Evolutionary conservation across 1,140 invertebrate species (phyloP).

Genomic region (Achatina immaculata): DNA sequence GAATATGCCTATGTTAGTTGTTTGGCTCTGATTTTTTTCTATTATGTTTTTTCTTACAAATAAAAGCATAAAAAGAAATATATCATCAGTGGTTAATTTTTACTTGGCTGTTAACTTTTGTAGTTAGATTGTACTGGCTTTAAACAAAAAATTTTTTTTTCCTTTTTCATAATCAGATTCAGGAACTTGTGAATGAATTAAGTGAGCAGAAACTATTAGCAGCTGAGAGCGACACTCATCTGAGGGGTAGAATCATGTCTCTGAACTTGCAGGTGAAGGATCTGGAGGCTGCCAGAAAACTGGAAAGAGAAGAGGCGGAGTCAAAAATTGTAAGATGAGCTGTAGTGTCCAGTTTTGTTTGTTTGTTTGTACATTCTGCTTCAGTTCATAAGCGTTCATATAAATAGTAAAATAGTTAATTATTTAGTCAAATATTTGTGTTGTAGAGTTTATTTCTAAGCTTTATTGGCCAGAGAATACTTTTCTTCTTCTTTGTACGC

Average conservation of each 20-base stretch:
- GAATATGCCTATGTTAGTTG: too few species aligned
- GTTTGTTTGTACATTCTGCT: not conserved
- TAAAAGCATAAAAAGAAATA: too few species aligned
- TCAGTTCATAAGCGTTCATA: too few species aligned
- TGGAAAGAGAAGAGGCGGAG: constrained; percentile 44
- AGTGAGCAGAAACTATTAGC: not conserved
- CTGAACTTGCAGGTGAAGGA: constrained; percentile 57
- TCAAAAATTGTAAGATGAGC: constrained; percentile 57
- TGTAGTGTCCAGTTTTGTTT: not conserved
- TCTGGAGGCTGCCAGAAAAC: constrained; percentile 49
- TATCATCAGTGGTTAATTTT: not conserved
- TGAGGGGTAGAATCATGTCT: constrained; percentile 54
- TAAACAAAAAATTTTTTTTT: too few species aligned
- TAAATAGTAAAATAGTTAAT: too few species aligned
- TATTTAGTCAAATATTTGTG: too few species aligned
- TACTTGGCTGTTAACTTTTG: constrained; percentile 33
- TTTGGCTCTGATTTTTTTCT: too few species aligned
- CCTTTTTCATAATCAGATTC: not conserved
- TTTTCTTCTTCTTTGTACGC: too few species aligned
- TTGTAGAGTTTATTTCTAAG: too few species aligned
- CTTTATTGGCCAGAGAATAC: too few species aligned
- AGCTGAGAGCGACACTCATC: constrained; percentile 45
- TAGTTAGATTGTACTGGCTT: constrained; percentile 50
- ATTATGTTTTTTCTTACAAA: too few species aligned
- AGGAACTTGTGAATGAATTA: constrained; percentile 15